Evolutionary conservation across 2,113 vertebrate genomes (phyloP), one percentile per base, ranked within the genome.

Genomic region (Miniopterus natalensis): DNA sequence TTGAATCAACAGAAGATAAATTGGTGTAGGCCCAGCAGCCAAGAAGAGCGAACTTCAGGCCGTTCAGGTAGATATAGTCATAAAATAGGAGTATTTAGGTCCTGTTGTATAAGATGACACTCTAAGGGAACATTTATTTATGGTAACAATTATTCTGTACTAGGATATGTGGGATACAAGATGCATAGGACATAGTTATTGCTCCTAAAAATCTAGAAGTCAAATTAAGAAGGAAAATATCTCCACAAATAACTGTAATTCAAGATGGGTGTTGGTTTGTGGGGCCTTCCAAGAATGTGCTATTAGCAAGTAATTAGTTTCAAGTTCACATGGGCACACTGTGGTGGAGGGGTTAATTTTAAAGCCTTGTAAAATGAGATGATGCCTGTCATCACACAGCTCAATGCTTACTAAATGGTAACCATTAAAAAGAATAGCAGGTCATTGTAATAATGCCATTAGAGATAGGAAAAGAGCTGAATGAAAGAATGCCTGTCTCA

Each of bases 181-280:
- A 42, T 42, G 6, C n/a, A 49, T 20, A 66, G 53, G 73, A 84
- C 4, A 42, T 65, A 77, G n/a, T 63, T 17, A 90, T 68, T 94
- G 45, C 17, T 92, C 8, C 66, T 80, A 59, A 61, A 87, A 70
- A 77, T 89, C 53, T 80, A 45, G 70, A 74, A 51, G 15, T 45
- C 25, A 89, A 92, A 42, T 79, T 71, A 92, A 71, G 42, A 89
- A 84, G n/a, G 23, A 86, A 84, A 81, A 53, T 27, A 51, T 42
- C 12, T 90, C 57, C 65, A 71, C 11, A 47, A 55, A 81, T 80
- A 88, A 49, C n/a, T 61, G 17, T 70, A 80, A 53, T 42, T 68
- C 12, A 90, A 88, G 42, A 42, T 68, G 29, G 8, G 29, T 36
- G 13, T 94, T 70, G 23, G 23, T 78, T 13, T 29, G 2, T 8